These are phyloP conservation scores for Typhlichthys eigenmanni DNA, from an alignment of 2,797 vertebrate species.

Conservation along the genomic window DNA sequence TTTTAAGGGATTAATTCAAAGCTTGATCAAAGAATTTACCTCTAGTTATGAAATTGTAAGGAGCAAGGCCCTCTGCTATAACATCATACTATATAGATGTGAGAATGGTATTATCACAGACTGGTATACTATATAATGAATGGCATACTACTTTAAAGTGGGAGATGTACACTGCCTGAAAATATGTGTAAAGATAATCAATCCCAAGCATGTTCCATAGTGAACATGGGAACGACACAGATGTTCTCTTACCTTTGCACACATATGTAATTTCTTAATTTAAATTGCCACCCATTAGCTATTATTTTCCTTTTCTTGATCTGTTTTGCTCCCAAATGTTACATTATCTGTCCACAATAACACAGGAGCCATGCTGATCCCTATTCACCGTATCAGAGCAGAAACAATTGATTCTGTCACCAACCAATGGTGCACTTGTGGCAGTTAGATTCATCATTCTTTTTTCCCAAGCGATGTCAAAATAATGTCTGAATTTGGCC, in stretches of 20 bases:
- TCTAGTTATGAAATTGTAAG: too few relatives aligned
- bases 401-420: constrained; percentile 24
- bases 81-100: too few relatives aligned
- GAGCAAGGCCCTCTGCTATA: too few relatives aligned
- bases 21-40: constrained; percentile 23
- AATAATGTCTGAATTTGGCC: constrained; percentile 45
- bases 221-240: constrained; percentile 13
- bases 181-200: neutral
- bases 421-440: neutral
- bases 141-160: too few relatives aligned
- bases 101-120: too few relatives aligned
- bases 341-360: neutral
- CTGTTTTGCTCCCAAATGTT: neutral
- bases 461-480: constrained; percentile 37
- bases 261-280: neutral
- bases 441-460: constrained; percentile 37
- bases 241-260: constrained; percentile 7
- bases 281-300: neutral
- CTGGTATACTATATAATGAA: too few relatives aligned
- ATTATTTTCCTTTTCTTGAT: neutral
- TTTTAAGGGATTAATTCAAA: constrained; percentile 1
- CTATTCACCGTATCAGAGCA: constrained; percentile 4
- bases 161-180: constrained; percentile 1
- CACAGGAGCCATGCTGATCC: constrained; percentile 9
- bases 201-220: constrained; percentile 8